These are phyloP conservation scores for Eulithis prunata DNA, from an alignment of 2,888 invertebrate genomes.

Conservation along the genomic window DNA sequence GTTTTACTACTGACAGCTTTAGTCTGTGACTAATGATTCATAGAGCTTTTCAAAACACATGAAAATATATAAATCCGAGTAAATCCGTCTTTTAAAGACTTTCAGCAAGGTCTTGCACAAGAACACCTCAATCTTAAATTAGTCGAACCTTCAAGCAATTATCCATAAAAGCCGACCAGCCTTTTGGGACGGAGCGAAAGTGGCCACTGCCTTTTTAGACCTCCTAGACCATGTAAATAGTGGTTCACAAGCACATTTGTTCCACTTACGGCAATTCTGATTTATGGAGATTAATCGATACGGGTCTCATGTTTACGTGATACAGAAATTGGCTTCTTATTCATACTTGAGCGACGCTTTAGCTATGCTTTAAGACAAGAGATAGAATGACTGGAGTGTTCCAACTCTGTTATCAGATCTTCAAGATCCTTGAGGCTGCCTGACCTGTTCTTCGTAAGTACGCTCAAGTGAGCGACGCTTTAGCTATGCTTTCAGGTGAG, in stretches of 20 bases:
- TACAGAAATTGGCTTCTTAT: conserved; percentile 24
- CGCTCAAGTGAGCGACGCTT: no score
- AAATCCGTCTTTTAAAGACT: not conserved
- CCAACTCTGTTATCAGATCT: no score
- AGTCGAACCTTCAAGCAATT: conserved; percentile 45
- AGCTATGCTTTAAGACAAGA: no score
- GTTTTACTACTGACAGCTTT: no score
- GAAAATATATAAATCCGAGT: no score
- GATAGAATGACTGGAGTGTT: no score
- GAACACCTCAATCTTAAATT: conserved; percentile 37
- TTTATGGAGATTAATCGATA: conserved; percentile 55
- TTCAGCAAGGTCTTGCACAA: conserved; percentile 18
- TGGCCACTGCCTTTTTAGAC: conserved; percentile 39
- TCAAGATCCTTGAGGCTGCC: no score
- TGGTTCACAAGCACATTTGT: conserved; percentile 49
- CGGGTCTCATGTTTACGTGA: conserved; percentile 40
- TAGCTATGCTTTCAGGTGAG: no score
- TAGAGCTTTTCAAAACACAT: no score
- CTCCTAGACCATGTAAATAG: conserved; percentile 54
- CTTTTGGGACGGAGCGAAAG: conserved; percentile 42
- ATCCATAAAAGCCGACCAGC: conserved; percentile 40
- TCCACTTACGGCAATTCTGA: conserved; percentile 54
- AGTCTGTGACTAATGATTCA: no score
- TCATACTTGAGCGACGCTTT: not conserved
- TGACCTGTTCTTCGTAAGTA: no score